A percentile compares a stretch with the other conserved stretches of the same genome.
Conservation (phyloP, 2,888 invertebrate genomes). For the Blera fallax region DNA sequence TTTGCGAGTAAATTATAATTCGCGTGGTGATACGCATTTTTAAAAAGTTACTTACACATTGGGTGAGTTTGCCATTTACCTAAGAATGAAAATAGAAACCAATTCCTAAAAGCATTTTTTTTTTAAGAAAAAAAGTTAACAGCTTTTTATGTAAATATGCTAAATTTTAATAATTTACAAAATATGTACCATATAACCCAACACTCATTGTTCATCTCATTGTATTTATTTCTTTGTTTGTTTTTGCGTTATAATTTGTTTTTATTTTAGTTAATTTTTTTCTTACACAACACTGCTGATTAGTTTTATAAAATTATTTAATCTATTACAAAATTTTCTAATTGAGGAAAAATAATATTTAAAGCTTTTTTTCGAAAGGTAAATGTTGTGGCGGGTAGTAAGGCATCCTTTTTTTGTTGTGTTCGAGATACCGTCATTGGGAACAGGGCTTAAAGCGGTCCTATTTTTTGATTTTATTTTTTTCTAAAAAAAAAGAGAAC, state of each 20-base stretch:
- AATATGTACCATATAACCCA: conserved; percentile 4
- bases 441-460: too few relatives aligned
- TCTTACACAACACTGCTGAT: conserved; percentile 40
- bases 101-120: neutral
- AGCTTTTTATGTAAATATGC: conserved; percentile 45
- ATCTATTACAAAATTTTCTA: neutral
- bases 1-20: conserved; percentile 64
- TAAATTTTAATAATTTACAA: conserved; percentile 21
- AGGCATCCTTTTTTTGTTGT: too few relatives aligned
- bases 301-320: neutral
- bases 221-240: conserved; percentile 24
- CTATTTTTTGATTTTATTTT: too few relatives aligned
- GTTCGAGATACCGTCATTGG: too few relatives aligned
- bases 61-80: conserved; percentile 63
- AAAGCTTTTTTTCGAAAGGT: neutral
- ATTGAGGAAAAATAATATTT: neutral
- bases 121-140: neutral
- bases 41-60: conserved; percentile 55
- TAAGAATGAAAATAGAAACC: conserved; percentile 30
- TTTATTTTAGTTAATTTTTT: conserved; percentile 18
- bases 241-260: conserved; percentile 38
- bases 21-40: conserved; percentile 58
- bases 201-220: conserved; percentile 30
- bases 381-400: too few relatives aligned
- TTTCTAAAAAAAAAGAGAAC: too few relatives aligned